These are phyloP conservation scores for Blastobasis adustella DNA, from an alignment of 2,888 invertebrate genomes.

Conservation along the genomic window DNA sequence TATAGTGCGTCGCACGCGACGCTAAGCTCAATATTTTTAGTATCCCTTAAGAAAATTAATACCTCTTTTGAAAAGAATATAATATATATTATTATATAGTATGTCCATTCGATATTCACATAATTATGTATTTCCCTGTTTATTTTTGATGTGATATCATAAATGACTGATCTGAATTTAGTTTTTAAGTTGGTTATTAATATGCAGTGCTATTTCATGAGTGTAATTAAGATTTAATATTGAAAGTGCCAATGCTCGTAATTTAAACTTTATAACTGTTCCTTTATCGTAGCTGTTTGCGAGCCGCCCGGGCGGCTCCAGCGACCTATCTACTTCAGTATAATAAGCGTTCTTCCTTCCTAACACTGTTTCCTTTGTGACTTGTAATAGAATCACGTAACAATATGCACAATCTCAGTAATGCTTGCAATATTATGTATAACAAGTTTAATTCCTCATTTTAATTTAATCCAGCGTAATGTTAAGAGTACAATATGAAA, in stretches of 20 bases:
- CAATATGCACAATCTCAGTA: conserved; percentile 71
- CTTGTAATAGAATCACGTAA: conserved; percentile 53
- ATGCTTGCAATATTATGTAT: conserved; percentile 73
- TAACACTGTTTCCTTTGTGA: conserved; percentile 50
- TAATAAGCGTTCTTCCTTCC: conserved; percentile 47
- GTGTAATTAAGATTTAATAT: conserved; percentile 73
- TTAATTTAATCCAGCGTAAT: conserved; percentile 70
- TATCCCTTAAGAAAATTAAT: conserved; percentile 74
- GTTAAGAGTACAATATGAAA: conserved; percentile 76
- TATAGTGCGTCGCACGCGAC: conserved; percentile 67
- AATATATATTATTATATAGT: conserved; percentile 65
- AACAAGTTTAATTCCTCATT: conserved; percentile 61
- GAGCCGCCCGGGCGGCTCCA: conserved; percentile 19
- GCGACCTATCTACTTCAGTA: conserved; percentile 39
- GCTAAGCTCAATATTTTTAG: conserved; percentile 75
- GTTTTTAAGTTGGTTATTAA: conserved; percentile 76
- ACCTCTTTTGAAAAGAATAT: conserved; percentile 74
- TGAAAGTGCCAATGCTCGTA: conserved; percentile 77
- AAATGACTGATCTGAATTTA: conserved; percentile 78
- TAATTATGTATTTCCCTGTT: conserved; percentile 71
- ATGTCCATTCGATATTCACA: conserved; percentile 71
- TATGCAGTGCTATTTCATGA: conserved; percentile 74
- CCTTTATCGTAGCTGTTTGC: conserved; percentile 55
- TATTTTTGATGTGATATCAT: conserved; percentile 78
- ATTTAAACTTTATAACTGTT: conserved; percentile 73